phyloP scores from a whole-genome alignment of 2,797 vertebrate genomes.

The Clarias laeviceps region DNA sequence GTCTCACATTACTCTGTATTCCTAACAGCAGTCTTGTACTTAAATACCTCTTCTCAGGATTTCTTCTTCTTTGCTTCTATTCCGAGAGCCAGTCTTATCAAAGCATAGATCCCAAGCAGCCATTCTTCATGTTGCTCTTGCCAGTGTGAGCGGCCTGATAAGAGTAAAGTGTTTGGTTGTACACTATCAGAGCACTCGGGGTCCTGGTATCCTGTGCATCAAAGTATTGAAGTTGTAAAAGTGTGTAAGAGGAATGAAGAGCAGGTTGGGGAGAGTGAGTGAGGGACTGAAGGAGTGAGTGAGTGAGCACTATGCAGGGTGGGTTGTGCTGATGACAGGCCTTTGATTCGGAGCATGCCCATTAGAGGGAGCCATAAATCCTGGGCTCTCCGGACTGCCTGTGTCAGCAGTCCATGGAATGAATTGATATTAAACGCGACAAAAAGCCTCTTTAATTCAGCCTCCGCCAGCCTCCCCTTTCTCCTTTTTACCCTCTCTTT shows the following conservation, averaged over 20 bases:
- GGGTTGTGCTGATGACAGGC: conserved; percentile 84
- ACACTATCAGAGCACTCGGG: conserved; percentile 11
- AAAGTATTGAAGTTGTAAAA: conserved; percentile 41
- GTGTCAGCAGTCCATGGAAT: conserved; percentile 88
- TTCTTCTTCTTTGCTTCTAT: conserved; percentile 13
- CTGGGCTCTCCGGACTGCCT: conserved; percentile 80
- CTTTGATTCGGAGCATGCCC: conserved; percentile 80
- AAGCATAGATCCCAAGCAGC: conserved; percentile 23
- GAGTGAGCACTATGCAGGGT: conserved; percentile 55
- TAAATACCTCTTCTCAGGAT: conserved; percentile 19
- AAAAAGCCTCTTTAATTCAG: conserved; percentile 83
- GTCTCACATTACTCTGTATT: conserved; percentile 5
- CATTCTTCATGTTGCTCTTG: conserved; percentile 31
- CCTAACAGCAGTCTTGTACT: background rate
- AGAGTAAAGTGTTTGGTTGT: conserved; percentile 34
- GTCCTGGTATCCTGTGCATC: conserved; percentile 31
- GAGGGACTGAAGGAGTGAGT: conserved; percentile 50
- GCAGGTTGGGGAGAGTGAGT: conserved; percentile 35
- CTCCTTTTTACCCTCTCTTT: conserved; percentile 46
- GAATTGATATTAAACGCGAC: conserved; percentile 90
- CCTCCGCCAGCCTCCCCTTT: conserved; percentile 63
- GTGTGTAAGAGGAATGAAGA: conserved; percentile 45
- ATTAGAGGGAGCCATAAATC: conserved; percentile 89
- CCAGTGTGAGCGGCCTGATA: conserved; percentile 30
- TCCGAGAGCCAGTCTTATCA: conserved; percentile 30